Evolutionary conservation across 2,797 vertebrate species (phyloP).

Genomic region (Sebastolobus altivelis): DNA sequence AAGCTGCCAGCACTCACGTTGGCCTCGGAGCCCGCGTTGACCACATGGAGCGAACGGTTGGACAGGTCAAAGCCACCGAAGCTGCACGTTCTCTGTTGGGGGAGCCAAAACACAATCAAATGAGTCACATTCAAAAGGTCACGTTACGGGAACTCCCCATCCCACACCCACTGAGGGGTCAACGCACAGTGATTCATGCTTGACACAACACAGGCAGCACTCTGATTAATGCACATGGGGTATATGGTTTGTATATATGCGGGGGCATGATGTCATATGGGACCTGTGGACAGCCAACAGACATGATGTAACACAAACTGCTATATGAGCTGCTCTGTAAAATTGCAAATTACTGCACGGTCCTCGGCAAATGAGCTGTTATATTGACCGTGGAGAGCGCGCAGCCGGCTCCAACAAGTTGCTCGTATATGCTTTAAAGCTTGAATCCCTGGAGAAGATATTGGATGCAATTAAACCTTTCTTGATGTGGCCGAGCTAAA

Average conservation of each 20-base stretch:
- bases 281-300: constrained; percentile 68
- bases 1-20: constrained; percentile 85
- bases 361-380: constrained; percentile 46
- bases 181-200: constrained; percentile 82
- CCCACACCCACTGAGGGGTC: constrained; percentile 57
- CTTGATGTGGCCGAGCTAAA: constrained; percentile 52
- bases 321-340: constrained; percentile 54
- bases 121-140: constrained; percentile 52
- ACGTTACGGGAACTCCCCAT: constrained; percentile 17
- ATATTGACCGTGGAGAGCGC: constrained; percentile 3
- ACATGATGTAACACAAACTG: constrained; percentile 70
- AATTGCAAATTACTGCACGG: constrained; percentile 24
- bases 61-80: constrained; percentile 98
- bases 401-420: constrained; percentile 1
- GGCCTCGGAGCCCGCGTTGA: constrained; percentile 87
- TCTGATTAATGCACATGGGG: constrained; percentile 70
- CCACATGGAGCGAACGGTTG: constrained; percentile 93
- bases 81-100: constrained; percentile 94
- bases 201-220: constrained; percentile 67
- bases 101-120: constrained; percentile 63
- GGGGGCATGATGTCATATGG: constrained; percentile 70
- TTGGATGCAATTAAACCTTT: not conserved
- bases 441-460: constrained; percentile 10
- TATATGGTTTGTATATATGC: constrained; percentile 52
- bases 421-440: constrained; percentile 22